Conservation (phyloP, 2,797 vertebrate genomes). For the Myiotriccus ornatus region DNA sequence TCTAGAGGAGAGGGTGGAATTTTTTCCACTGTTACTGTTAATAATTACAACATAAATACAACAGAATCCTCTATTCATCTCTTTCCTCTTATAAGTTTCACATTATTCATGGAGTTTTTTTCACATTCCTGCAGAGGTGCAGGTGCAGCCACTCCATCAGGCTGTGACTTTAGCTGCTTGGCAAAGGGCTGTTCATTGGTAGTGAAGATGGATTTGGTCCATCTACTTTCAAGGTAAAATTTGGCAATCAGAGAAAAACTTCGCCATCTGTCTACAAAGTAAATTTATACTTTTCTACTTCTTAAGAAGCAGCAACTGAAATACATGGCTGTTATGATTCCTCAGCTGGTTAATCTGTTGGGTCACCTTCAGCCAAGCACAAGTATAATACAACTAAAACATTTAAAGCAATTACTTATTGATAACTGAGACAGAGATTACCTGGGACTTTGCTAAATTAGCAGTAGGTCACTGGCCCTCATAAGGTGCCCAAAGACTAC, state of each 20-base stretch:
- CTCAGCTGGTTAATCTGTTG: not conserved
- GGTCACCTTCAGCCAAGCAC: not conserved
- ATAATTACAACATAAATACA: not conserved
- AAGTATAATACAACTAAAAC: not conserved
- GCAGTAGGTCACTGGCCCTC: not conserved
- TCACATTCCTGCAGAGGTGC: not conserved
- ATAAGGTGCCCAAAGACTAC: not conserved
- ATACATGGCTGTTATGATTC: not conserved
- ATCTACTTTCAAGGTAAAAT: not conserved
- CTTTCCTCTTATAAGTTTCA: not conserved
- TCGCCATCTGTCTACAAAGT: not conserved
- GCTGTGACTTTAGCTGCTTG: not conserved
- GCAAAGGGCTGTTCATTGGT: not conserved
- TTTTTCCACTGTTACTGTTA: not conserved
- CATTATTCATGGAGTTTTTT: not conserved
- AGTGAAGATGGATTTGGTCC: not conserved
- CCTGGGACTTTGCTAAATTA: not conserved
- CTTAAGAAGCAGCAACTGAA: not conserved
- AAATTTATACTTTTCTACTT: not conserved
- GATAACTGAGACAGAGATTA: too few species aligned
- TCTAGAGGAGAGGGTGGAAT: fast-evolving
- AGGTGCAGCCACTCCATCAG: not conserved
- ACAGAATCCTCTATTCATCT: not conserved
- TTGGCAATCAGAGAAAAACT: not conserved
- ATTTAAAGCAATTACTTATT: not conserved